These are phyloP conservation scores for Xiphorhynchus elegans DNA, from an alignment of 2,113 vertebrate species.

Conservation along the genomic window DNA sequence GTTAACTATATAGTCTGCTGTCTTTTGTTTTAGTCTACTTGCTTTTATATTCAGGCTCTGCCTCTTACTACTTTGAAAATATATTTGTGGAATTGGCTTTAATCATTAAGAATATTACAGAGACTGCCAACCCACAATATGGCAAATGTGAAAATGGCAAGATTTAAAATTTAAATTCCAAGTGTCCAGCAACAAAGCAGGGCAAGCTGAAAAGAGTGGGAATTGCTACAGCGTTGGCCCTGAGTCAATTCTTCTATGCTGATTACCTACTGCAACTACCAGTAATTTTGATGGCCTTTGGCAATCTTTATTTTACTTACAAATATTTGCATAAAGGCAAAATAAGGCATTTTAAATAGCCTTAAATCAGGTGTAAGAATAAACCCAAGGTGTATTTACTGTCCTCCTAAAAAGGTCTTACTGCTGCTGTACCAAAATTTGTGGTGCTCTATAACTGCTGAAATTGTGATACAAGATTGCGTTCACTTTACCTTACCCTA, in stretches of 20 bases:
- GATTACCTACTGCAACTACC: slow-evolving; percentile 17
- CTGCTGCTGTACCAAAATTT: slow-evolving; percentile 56
- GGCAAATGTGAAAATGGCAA: background rate
- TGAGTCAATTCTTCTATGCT: background rate
- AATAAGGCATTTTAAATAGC: slow-evolving; percentile 58
- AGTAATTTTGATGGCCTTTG: slow-evolving; percentile 32
- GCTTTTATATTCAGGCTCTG: background rate
- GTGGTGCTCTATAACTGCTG: slow-evolving; percentile 49
- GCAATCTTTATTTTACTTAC: slow-evolving; percentile 64
- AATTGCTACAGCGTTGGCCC: background rate
- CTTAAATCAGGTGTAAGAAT: slow-evolving; percentile 52
- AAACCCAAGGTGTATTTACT: slow-evolving; percentile 57
- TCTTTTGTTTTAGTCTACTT: background rate
- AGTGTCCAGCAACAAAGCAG: background rate
- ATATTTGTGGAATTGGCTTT: background rate
- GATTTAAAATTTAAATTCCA: slow-evolving; percentile 21
- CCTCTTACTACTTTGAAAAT: background rate
- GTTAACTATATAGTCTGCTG: background rate
- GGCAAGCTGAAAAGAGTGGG: background rate
- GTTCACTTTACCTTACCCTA: slow-evolving; percentile 72
- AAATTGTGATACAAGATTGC: slow-evolving; percentile 60
- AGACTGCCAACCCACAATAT: background rate
- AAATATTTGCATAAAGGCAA: slow-evolving; percentile 50
- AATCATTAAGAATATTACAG: background rate
- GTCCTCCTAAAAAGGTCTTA: slow-evolving; percentile 30